Evolutionary conservation across 1,140 invertebrate species (phyloP).

Genomic region (Atta texana): DNA sequence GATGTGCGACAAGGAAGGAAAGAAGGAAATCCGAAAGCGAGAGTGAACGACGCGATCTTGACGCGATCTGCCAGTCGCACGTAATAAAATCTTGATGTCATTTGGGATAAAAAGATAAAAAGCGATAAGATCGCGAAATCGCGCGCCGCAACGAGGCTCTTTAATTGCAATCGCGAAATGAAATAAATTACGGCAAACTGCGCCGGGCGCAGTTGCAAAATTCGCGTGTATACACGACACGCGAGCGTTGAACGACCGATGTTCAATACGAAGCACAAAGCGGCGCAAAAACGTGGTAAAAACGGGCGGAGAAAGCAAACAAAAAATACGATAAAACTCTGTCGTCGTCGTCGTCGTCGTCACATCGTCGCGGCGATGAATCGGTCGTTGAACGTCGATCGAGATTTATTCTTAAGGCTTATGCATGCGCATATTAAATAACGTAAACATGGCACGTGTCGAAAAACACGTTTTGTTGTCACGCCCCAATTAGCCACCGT

Average conservation of each 20-base stretch:
- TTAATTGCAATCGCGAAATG: slow-evolving; percentile 42
- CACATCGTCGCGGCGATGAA: slow-evolving; percentile 17
- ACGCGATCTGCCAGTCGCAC: slow-evolving; percentile 21
- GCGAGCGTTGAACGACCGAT: slow-evolving; percentile 13
- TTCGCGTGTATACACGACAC: background rate
- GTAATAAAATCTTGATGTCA: slow-evolving; percentile 9
- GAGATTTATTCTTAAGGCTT: slow-evolving; percentile 42
- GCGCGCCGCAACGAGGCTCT: slow-evolving; percentile 19
- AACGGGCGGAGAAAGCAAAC: slow-evolving; percentile 2
- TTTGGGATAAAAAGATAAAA: slow-evolving; percentile 40
- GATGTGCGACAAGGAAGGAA: background rate
- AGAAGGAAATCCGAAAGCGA: slow-evolving; percentile 6
- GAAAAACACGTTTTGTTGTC: slow-evolving; percentile 49
- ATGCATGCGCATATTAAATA: slow-evolving; percentile 36
- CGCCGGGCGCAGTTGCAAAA: slow-evolving; percentile 34
- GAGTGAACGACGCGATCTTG: background rate
- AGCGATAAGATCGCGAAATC: slow-evolving; percentile 28
- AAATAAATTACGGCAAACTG: slow-evolving; percentile 37
- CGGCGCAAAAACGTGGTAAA: background rate
- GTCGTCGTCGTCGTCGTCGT: background rate
- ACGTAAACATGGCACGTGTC: slow-evolving; percentile 40
- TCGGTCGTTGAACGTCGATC: slow-evolving; percentile 51
- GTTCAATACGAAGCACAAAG: slow-evolving; percentile 9
- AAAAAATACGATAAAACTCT: slow-evolving; percentile 38
- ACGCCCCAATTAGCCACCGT: slow-evolving; percentile 34